Conservation (phyloP, 1,140 invertebrate genomes). For the Listronotus oregonensis region DNA sequence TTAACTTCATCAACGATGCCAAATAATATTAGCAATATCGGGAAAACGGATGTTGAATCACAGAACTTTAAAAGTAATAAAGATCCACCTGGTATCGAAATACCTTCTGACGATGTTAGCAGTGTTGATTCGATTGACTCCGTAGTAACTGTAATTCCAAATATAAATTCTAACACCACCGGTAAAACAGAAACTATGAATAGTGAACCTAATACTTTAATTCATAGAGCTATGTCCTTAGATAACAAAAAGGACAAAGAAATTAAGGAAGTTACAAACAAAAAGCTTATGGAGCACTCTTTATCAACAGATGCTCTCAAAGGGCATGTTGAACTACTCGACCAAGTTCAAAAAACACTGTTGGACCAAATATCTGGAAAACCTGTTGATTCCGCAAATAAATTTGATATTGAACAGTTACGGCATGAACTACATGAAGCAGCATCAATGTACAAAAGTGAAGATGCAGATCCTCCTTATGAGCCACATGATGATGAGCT, state of each 20-base stretch:
- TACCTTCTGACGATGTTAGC: slow-evolving; percentile 21
- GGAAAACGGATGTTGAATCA: no score
- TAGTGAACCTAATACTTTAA: not conserved
- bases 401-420: slow-evolving; percentile 32
- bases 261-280: not conserved
- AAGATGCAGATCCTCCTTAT: slow-evolving; percentile 8
- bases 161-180: slow-evolving; percentile 14
- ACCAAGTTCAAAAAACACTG: slow-evolving; percentile 36
- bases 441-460: slow-evolving; percentile 22
- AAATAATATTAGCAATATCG: no score
- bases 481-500: slow-evolving; percentile 3
- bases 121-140: slow-evolving; percentile 45
- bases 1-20: no score
- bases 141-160: slow-evolving; percentile 39
- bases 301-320: slow-evolving; percentile 27
- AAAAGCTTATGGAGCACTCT: slow-evolving; percentile 4
- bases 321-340: slow-evolving; percentile 32
- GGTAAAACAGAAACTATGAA: not conserved
- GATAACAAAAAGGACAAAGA: not conserved
- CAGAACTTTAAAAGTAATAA: no score
- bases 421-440: slow-evolving; percentile 33
- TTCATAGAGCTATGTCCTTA: not conserved
- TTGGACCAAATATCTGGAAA: slow-evolving; percentile 40
- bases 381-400: slow-evolving; percentile 1
- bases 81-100: not conserved